Evolutionary conservation across 1,140 invertebrate genomes (phyloP).

Genomic region (Marisa cornuarietis): DNA sequence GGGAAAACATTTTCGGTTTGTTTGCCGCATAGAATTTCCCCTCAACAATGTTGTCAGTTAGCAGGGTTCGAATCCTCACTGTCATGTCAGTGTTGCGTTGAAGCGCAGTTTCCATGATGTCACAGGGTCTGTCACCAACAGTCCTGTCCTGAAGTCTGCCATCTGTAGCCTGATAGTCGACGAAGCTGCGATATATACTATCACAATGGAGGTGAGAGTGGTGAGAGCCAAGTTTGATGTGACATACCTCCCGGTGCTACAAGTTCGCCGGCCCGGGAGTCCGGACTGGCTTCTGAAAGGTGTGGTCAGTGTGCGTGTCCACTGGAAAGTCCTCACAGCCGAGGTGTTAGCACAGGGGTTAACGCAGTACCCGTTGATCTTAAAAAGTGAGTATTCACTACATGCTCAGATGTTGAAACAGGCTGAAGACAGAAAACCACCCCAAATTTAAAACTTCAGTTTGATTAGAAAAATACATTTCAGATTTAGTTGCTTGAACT

Average conservation of each 20-base stretch:
- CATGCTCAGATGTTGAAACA: too few species aligned
- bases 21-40: too few species aligned
- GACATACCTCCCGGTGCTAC: slow-evolving; percentile 2
- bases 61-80: background rate
- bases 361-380: background rate
- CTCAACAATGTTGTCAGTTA: too few species aligned
- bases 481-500: too few species aligned
- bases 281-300: background rate
- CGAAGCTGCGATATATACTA: background rate
- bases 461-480: too few species aligned
- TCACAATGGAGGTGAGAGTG: slow-evolving; percentile 3
- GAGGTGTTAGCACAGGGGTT: background rate
- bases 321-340: background rate
- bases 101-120: background rate
- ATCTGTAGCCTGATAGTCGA: background rate
- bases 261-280: background rate
- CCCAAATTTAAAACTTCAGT: too few species aligned
- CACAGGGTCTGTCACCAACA: slow-evolving; percentile 11
- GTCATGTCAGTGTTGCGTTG: background rate
- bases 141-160: background rate
- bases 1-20: too few species aligned
- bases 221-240: background rate
- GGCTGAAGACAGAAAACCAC: too few species aligned
- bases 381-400: background rate
- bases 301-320: background rate